Base-by-base conservation (phyloP, 2,888 invertebrate genomes). In the Pardosa pseudoannulata region DNA sequence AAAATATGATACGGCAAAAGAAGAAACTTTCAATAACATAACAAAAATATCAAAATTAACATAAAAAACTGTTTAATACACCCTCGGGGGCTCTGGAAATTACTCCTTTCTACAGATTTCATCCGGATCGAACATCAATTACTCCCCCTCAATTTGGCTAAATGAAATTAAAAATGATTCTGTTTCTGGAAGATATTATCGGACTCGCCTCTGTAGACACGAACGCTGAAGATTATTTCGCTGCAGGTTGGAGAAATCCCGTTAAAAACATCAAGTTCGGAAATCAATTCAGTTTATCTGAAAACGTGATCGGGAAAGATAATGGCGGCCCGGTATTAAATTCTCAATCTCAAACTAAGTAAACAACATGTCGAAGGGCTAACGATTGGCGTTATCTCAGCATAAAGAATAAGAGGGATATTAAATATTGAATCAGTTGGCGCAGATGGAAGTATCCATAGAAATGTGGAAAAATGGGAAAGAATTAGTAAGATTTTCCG, bases 251-350 rank as follows among this genome's bases (percentile, higher is more conserved):
- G 41, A 46, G 41, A 6, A 16, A 46, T 46, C 9, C 41, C 16
- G 41, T 46, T 46, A 5, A 56, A 56, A 56, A 56, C 56, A 56
- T 19, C 5, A 56, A 56, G 13, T 56, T 56, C 56, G 23, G 23
- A 56, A 56, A 19, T 56, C 56, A 23, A 23, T 56, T 56, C 56
- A 19, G 23, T 56, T 56, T 23, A 56, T 56, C 56, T 23, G 56
- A 19, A 16, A 56, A 56, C 56, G 56, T 56, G 56, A 56, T 19
- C 56, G 19, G 56, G 23, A 56, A 56, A 56, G 56, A 56, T 23
- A 56, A 23, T 56, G 23, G 56, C 56, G 3, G 23, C 1, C 19
- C 5, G 56, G 56, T 56, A 23, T 56, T 56, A 56, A 23, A 56
- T 56, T 23, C 19, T 23, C 46, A 16, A 46, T 46, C 3, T 23